Base-by-base conservation (phyloP, 2,797 vertebrate species). In the Gambusia yucatana region DNA sequence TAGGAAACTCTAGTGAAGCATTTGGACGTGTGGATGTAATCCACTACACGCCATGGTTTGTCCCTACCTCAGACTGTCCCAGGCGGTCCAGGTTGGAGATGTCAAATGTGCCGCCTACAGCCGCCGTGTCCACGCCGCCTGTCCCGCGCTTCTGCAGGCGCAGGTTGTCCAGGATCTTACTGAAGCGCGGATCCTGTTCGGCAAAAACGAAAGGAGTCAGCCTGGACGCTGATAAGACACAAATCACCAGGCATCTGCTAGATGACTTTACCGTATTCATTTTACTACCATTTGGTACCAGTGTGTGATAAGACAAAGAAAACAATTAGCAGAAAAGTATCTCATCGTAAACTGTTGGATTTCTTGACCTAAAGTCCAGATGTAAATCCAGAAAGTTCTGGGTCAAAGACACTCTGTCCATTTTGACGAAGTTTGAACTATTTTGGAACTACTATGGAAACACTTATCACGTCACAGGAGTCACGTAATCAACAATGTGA, bases 1-100 rank as follows among this genome's bases (percentile, higher is more conserved):
- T 20, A 22, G 14, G 3, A 30, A 41, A 10, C 36, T 67, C 20
- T 20, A 67, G 36, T 67, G 36, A 20, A 36, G 36, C 59, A 63
- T 6, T 36, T 36, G 11, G 5, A 39, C 61, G 36, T 65, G 13
- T 16, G 14, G 6, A 61, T 61, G 36, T 36, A 9, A 36, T 39
- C 39, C 8, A 2, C 46, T 4, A 69, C 59, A 71, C 25, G 7
- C 17, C 20, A 57, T 30, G 11, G 67, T 3, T 43, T 43, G 50
- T 25, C 6, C 89, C 76, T 91, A 99, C 98, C 98, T 99, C 98
- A 33, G 98, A 99, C 67, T 96, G 97, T 73, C 98, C 98, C 86
- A 99, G 96, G 3, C 98, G 97, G 89, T 99, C 98, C 93, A 99
- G 91, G 93, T 99, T 99, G 90, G 98, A 99, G 91, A 99, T 98